Evolutionary conservation across 2,888 invertebrate species (phyloP).

Genomic region (Pristionchus exspectatus): DNA sequence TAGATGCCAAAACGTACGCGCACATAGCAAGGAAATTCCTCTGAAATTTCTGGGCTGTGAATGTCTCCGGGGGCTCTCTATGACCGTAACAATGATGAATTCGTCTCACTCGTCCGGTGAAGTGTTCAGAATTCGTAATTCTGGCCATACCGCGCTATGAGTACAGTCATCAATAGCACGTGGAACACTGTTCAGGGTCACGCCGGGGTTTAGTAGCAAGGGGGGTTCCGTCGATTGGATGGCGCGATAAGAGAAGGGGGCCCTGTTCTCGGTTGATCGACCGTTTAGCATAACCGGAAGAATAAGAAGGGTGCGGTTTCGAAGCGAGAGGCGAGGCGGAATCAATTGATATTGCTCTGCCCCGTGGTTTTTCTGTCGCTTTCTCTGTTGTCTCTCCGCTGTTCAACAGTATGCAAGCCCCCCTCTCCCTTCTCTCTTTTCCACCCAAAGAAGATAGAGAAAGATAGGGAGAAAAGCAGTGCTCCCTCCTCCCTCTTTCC

Average conservation of each 20-base stretch:
- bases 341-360: constrained; percentile 28
- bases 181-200: constrained; percentile 9
- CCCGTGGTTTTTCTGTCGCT: constrained; percentile 19
- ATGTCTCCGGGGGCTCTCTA: no score
- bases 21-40: not conserved
- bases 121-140: no score
- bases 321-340: not conserved
- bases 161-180: not conserved
- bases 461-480: constrained; percentile 32
- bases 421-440: constrained; percentile 4
- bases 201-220: not conserved
- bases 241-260: not conserved
- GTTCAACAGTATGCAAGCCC: constrained; percentile 14
- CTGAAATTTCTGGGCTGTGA: no score
- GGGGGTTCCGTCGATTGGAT: not conserved
- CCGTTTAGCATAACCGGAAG: not conserved
- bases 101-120: no score
- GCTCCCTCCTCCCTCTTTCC: not conserved
- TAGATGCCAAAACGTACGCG: not conserved
- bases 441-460: constrained; percentile 35
- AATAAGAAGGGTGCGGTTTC: constrained; percentile 19
- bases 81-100: no score
- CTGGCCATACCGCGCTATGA: not conserved
- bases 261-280: not conserved
- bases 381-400: constrained; percentile 1